Conservation (phyloP, 2,888 invertebrate species). For the Drosophila algonquin region DNA sequence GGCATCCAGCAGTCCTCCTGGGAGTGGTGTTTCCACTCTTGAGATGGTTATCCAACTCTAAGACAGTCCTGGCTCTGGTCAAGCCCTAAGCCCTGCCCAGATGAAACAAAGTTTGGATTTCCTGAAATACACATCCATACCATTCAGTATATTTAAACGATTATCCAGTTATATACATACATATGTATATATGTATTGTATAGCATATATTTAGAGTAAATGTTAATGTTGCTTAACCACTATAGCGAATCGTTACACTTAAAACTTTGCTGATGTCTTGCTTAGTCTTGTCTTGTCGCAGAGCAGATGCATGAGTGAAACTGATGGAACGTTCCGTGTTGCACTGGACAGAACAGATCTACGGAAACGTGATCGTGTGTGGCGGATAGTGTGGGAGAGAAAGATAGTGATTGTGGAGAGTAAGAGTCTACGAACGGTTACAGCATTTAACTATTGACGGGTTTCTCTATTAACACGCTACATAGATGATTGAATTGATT, state of each 20-base stretch:
- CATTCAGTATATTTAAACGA: constrained; percentile 67
- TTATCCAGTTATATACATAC: constrained; percentile 46
- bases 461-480: constrained; percentile 26
- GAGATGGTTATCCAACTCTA: too few relatives aligned
- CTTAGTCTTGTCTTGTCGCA: constrained; percentile 41
- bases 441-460: constrained; percentile 34
- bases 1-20: too few relatives aligned
- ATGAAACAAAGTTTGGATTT: constrained; percentile 5
- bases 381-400: neutral
- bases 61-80: neutral
- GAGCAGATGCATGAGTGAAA: constrained; percentile 18
- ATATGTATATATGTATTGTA: constrained; percentile 28
- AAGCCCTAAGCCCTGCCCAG: too few relatives aligned
- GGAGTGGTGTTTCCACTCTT: too few relatives aligned
- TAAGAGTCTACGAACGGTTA: constrained; percentile 13
- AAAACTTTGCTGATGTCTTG: constrained; percentile 43
- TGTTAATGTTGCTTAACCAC: constrained; percentile 50
- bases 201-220: constrained; percentile 52
- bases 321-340: constrained; percentile 20
- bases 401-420: neutral
- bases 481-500: constrained; percentile 33
- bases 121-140: constrained; percentile 61
- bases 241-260: constrained; percentile 69
- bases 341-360: constrained; percentile 14
- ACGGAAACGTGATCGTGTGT: neutral